Evolutionary conservation across 2,888 invertebrate genomes (phyloP), one percentile per base, ranked within the genome.

Genomic region (Drosophila greeni): DNA sequence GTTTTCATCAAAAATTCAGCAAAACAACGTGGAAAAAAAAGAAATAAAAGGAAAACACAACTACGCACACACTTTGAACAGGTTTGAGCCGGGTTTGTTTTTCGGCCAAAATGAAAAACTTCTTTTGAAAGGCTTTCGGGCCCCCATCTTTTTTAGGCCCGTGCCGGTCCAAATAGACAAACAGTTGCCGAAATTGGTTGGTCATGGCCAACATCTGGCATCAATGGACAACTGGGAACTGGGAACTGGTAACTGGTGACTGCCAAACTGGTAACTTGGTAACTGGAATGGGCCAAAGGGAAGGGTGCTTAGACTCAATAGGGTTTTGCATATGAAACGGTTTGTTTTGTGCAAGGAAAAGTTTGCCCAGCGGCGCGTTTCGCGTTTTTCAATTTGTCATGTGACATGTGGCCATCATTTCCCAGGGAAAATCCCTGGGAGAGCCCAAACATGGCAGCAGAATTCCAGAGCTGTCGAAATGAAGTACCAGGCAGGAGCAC

Each of bases 111-210:
- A 73, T 73, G 70, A 64, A 59, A 65, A 60, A 64, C 53, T 58
- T 45, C 66, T 66, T 65, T 65, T 71, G 60, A 80, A 58, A 64
- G 39, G 37, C 36, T 55, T 33, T 20, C 34, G 49, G 57, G 57
- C 56, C 16, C 23, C 48, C 56, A 20, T 49, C 16, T 51, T 51
- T 61, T 68, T 61, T 55, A 31, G 16, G 24, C 23, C 48, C 23
- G 11, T 18, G 16, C 47, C 26, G 11, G 16, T 39, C 59, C 76
- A 80, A 82, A 82, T 84, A 67, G 79, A 82, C 79, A 80, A 84
- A 80, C 79, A 84, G 76, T 84, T 84, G 79, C 67, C 84, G 64
- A 80, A 80, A 80, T 80, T 80, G 79, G 82, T 82, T 82, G 82
- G 51, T 43, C 36, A 66, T 69, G 29, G 67, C 60, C 53, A 69